A percentile compares a stretch with the other conserved stretches of the same genome.
These are phyloP conservation scores for Clarias fuscus DNA, from an alignment of 2,797 vertebrate species.

Conservation along the genomic window DNA sequence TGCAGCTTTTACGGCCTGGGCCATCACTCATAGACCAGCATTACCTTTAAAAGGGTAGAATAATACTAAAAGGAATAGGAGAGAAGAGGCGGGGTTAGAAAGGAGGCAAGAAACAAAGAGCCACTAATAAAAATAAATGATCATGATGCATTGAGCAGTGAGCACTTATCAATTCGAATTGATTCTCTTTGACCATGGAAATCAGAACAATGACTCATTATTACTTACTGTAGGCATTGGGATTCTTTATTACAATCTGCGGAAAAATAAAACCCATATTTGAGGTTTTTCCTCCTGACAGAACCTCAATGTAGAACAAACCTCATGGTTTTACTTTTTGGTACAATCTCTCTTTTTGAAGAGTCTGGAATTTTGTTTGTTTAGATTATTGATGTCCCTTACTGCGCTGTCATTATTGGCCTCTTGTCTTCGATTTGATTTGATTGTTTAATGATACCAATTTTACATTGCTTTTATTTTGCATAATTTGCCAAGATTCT, in stretches of 20 bases:
- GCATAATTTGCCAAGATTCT: neutral
- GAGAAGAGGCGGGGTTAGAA: slow-evolving; percentile 4
- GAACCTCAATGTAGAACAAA: neutral
- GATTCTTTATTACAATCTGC: neutral
- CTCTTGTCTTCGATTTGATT: neutral
- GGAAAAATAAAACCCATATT: neutral
- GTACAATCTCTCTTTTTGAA: neutral
- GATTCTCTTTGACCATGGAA: slow-evolving; percentile 53
- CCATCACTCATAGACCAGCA: slow-evolving; percentile 52
- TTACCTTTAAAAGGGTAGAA: slow-evolving; percentile 49
- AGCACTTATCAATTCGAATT: neutral
- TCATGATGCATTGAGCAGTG: slow-evolving; percentile 42
- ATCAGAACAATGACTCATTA: slow-evolving; percentile 53
- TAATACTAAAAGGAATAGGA: slow-evolving; percentile 30
- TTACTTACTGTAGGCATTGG: slow-evolving; percentile 49
- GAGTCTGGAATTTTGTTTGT: neutral
- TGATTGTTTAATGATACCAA: neutral
- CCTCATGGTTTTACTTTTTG: neutral
- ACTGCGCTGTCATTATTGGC: neutral
- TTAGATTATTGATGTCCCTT: neutral
- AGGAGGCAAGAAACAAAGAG: slow-evolving; percentile 23
- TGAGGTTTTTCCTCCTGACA: neutral
- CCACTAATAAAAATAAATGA: slow-evolving; percentile 59
- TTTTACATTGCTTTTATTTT: neutral
- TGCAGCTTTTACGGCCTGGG: slow-evolving; percentile 48